Evolutionary conservation across 2,797 vertebrate genomes (phyloP).

Genomic region (Microchirus variegatus): DNA sequence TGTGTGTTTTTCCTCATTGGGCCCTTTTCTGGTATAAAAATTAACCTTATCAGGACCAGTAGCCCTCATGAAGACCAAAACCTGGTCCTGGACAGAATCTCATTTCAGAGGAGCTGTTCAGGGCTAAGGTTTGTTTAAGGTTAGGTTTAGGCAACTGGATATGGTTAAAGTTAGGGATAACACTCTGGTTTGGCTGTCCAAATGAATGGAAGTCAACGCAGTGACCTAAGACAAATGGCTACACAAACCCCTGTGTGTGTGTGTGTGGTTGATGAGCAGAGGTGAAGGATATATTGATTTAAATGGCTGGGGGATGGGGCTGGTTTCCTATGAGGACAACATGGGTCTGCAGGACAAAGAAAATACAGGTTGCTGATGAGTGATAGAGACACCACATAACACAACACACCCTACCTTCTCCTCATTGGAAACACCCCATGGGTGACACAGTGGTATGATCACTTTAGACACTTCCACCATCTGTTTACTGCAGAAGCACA

Average conservation of each 20-base stretch:
- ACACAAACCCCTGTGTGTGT: background rate
- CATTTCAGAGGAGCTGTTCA: no score
- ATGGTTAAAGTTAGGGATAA: no score
- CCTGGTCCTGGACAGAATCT: no score
- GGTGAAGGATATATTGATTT: slow-evolving; percentile 55
- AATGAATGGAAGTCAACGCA: no score
- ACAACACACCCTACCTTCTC: slow-evolving; percentile 21
- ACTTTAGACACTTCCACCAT: slow-evolving; percentile 44
- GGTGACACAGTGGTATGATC: slow-evolving; percentile 40
- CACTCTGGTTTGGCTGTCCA: no score
- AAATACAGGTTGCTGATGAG: slow-evolving; percentile 21
- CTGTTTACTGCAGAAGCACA: slow-evolving; percentile 45
- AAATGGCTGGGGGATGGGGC: slow-evolving; percentile 36
- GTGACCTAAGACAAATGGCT: no score
- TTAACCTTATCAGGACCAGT: no score
- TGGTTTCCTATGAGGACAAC: slow-evolving; percentile 26
- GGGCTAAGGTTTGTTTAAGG: no score
- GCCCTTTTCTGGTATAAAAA: slow-evolving; percentile 1
- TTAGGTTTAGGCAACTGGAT: no score
- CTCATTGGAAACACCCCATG: slow-evolving; percentile 46
- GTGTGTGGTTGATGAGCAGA: slow-evolving; percentile 25
- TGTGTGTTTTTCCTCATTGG: slow-evolving; percentile 7
- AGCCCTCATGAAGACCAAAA: no score
- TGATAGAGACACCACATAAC: slow-evolving; percentile 37
- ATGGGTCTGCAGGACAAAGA: background rate